phyloP scores from a whole-genome alignment of 2,888 invertebrate species.

The Mimas tiliae region DNA sequence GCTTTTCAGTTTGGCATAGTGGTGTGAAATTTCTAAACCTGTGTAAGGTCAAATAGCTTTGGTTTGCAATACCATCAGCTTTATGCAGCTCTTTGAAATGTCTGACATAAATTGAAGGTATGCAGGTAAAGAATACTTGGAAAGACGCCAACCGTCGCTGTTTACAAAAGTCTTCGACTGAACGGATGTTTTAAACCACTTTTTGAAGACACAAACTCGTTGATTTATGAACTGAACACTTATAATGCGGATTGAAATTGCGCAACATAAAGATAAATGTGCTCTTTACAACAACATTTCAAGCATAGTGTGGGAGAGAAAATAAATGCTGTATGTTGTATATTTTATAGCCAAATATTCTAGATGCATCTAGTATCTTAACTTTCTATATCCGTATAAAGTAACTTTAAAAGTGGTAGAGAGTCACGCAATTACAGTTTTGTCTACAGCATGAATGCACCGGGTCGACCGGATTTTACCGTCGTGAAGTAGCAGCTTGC shows the following conservation, averaged over 20 bases:
- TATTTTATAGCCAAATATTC: background rate
- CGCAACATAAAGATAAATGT: constrained; percentile 5
- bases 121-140: constrained; percentile 36
- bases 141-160: constrained; percentile 32
- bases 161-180: constrained; percentile 26
- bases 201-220: constrained; percentile 16
- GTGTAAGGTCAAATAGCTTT: constrained; percentile 20
- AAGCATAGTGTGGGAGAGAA: background rate
- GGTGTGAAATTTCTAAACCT: constrained; percentile 14
- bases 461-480: too few relatives aligned
- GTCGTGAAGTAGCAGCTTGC: too few relatives aligned
- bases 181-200: constrained; percentile 29
- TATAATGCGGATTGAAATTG: constrained; percentile 8
- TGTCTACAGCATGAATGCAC: too few relatives aligned
- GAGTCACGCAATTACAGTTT: too few relatives aligned
- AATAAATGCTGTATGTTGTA: background rate
- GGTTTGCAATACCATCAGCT: constrained; percentile 7
- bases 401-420: too few relatives aligned
- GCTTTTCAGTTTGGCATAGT: constrained; percentile 13
- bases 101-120: constrained; percentile 27
- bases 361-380: background rate
- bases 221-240: constrained; percentile 20
- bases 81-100: constrained; percentile 15
- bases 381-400: too few relatives aligned
- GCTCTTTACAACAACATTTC: constrained; percentile 28